Percentiles rank a stretch among this genome's conserved stretches.
Conservation (phyloP, 1,140 invertebrate species). For the Lasioglossum albipes region DNA sequence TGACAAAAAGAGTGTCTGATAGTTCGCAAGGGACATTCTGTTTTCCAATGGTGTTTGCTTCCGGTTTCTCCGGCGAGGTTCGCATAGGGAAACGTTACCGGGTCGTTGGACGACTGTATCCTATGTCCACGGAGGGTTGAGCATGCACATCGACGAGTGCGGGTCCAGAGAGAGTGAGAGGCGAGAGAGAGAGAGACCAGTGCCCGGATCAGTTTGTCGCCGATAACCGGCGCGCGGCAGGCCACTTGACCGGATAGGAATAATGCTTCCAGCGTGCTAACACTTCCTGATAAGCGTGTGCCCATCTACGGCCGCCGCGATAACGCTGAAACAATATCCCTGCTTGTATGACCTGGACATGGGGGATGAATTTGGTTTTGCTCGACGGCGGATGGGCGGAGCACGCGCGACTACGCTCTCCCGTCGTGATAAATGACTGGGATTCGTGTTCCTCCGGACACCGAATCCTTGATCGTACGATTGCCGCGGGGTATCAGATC, state of each 20-base stretch:
- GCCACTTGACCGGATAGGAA: conserved; percentile 56
- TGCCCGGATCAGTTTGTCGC: conserved; percentile 37
- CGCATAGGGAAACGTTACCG: conserved; percentile 4
- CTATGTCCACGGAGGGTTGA: conserved; percentile 28
- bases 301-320: conserved; percentile 32
- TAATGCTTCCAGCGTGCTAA: conserved; percentile 55
- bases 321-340: conserved; percentile 60
- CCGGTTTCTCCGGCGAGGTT: not conserved
- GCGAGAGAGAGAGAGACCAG: conserved; percentile 24
- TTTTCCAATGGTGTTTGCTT: not conserved
- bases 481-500: not conserved
- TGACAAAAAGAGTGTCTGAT: not conserved
- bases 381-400: not conserved
- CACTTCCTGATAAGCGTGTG: conserved; percentile 52
- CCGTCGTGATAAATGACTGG: conserved; percentile 21
- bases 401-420: not conserved
- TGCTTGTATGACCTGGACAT: conserved; percentile 26
- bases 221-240: conserved; percentile 56
- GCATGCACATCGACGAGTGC: conserved; percentile 14
- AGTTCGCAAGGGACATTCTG: conserved; percentile 14
- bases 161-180: not conserved
- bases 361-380: conserved; percentile 51
- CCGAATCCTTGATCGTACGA: not conserved
- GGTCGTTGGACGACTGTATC: conserved; percentile 3
- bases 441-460: conserved; percentile 14